Conservation (phyloP, 2,113 vertebrate species). For the Pyrgilauda ruficollis region DNA sequence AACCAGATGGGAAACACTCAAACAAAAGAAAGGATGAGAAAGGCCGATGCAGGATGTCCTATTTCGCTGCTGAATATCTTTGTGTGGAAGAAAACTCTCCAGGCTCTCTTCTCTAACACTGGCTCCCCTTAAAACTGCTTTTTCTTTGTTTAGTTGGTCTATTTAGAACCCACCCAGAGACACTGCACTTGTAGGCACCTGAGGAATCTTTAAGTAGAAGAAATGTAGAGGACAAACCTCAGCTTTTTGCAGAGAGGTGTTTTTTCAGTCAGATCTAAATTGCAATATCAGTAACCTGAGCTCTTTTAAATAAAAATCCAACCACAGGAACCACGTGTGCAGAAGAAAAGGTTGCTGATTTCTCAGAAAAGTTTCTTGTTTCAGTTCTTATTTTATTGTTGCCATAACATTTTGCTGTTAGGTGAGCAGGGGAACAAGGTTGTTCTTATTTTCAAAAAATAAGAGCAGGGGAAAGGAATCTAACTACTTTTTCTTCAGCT, state of each 20-base stretch:
- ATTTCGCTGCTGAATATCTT: not conserved
- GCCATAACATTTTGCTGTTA: not conserved
- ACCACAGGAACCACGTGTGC: not conserved
- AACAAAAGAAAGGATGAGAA: not conserved
- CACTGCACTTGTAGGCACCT: not conserved
- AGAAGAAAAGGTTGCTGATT: not conserved
- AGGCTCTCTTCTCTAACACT: not conserved
- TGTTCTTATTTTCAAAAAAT: not conserved
- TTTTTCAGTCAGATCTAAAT: not conserved
- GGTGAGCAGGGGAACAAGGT: rapidly evolving
- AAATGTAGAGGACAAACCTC: not conserved
- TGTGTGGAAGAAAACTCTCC: not conserved
- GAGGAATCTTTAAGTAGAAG: not conserved
- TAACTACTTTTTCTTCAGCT: not conserved
- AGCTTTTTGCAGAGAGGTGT: not conserved
- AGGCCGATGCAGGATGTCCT: not conserved
- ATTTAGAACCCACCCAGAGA: not conserved
- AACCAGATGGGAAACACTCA: not conserved
- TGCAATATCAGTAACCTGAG: not conserved
- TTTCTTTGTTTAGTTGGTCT: not conserved
- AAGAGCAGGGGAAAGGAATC: not conserved
- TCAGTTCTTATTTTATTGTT: not conserved
- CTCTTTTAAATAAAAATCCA: not conserved
- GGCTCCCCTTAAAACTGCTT: not conserved
- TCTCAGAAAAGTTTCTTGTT: not conserved